phyloP scores from a whole-genome alignment of 2,113 vertebrate genomes.

The Abramis brama region DNA sequence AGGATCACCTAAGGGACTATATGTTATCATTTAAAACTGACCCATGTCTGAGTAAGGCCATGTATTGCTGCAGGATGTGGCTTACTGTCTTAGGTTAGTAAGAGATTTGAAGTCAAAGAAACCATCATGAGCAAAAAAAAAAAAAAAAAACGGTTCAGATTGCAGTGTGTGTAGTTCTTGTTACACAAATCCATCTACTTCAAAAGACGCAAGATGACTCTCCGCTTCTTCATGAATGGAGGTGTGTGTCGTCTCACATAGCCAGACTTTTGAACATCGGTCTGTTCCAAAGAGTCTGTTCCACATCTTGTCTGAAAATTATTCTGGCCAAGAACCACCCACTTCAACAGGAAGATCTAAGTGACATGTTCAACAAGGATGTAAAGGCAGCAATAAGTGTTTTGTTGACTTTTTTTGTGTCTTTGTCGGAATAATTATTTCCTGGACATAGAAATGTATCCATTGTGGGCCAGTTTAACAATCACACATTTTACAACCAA shows the following conservation, averaged over 20 bases:
- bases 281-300: constrained; percentile 18
- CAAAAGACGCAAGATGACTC: neutral
- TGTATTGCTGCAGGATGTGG: neutral
- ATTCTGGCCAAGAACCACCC: constrained; percentile 19
- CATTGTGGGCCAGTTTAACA: neutral
- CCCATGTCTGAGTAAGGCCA: neutral
- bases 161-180: neutral
- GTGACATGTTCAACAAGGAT: neutral
- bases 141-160: neutral
- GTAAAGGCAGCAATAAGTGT: neutral
- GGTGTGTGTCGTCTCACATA: neutral
- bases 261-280: neutral
- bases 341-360: neutral
- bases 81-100: neutral
- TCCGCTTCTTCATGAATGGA: neutral
- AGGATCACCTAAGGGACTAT: neutral
- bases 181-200: neutral
- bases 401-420: neutral
- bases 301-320: constrained; percentile 5
- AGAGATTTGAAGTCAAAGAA: neutral
- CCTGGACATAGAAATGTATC: neutral
- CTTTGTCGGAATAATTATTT: neutral
- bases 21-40: neutral
- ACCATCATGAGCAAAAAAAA: neutral
- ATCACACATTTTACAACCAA: neutral